A percentile compares a stretch with the other conserved stretches of the same genome.
Conservation (phyloP, 2,888 invertebrate genomes). For the Lasioglossum vierecki region DNA sequence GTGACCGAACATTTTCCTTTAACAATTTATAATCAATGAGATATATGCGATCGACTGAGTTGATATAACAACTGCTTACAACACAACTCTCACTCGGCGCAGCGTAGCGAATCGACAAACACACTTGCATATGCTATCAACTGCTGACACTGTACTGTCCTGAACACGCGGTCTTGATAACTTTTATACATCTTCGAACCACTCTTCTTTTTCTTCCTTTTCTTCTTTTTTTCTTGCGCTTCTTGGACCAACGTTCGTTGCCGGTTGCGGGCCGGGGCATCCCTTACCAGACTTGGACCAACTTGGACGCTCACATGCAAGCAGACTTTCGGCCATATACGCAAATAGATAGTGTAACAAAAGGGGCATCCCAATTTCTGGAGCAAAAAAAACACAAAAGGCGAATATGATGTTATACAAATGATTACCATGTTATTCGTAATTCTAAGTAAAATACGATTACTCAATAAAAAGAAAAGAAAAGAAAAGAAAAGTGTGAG, state of each 20-base stretch:
- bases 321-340: no score
- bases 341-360: no score
- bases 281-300: no score
- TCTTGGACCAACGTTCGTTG: no score
- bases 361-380: background rate
- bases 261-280: no score
- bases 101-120: no score
- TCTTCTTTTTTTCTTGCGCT: background rate
- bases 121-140: no score
- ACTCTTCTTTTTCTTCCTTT: background rate
- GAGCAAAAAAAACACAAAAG: background rate
- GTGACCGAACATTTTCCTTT: conserved; percentile 12
- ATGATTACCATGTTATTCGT: no score
- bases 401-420: background rate
- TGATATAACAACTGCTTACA: background rate
- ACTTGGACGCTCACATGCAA: no score
- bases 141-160: background rate
- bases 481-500: no score
- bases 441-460: no score
- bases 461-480: no score
- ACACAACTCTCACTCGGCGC: background rate
- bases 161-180: background rate
- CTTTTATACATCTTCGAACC: background rate
- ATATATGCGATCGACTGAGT: background rate
- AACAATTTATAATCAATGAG: background rate